phyloP scores from a whole-genome alignment of 2,888 invertebrate species.

The Diadromus collaris region DNA sequence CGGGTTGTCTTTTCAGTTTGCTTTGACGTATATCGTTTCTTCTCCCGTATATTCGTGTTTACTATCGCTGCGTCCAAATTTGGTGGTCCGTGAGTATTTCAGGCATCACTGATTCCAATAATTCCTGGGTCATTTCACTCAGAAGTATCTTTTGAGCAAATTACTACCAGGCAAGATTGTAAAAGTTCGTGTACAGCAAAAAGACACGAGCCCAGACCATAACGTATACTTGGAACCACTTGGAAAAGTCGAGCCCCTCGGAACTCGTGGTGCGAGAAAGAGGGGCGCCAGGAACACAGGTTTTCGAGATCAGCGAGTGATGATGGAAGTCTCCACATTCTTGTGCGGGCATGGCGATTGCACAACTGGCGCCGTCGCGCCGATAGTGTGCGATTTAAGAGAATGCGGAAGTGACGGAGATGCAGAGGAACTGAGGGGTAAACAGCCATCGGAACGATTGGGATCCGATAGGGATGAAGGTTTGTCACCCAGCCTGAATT shows the following conservation, averaged over 20 bases:
- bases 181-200: constrained; percentile 30
- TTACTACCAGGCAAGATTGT: not conserved
- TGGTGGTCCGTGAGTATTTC: too few relatives aligned
- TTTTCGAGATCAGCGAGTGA: constrained; percentile 56
- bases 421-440: not conserved
- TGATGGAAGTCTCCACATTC: constrained; percentile 49
- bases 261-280: not conserved
- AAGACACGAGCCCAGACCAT: constrained; percentile 14
- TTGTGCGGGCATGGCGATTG: constrained; percentile 50
- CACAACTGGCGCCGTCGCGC: constrained; percentile 54
- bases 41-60: too few relatives aligned
- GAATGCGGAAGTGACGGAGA: constrained; percentile 14
- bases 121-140: too few relatives aligned
- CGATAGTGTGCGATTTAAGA: constrained; percentile 34
- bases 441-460: constrained; percentile 8
- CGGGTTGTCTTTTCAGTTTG: too few relatives aligned
- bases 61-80: too few relatives aligned
- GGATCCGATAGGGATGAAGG: constrained; percentile 56
- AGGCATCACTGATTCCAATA: too few relatives aligned
- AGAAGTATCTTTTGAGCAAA: too few relatives aligned
- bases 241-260: constrained; percentile 14
- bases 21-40: too few relatives aligned
- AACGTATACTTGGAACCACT: constrained; percentile 46
- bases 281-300: constrained; percentile 32
- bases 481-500: constrained; percentile 52